phyloP scores from a whole-genome alignment of 2,113 vertebrate species.

The Proterorhinus semilunaris region DNA sequence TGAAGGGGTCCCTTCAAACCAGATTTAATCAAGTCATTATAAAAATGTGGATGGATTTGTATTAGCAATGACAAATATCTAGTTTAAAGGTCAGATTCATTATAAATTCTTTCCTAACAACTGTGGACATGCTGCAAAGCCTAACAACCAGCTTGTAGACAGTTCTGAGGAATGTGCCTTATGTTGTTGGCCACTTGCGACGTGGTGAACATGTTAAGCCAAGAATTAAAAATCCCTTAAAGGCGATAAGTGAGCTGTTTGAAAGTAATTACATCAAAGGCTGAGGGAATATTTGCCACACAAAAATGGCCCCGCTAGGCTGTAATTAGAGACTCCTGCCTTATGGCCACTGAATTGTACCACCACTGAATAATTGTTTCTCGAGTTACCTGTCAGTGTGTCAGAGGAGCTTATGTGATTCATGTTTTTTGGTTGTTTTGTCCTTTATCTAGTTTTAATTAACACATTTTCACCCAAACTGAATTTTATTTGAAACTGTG shows the following conservation, averaged over 20 bases:
- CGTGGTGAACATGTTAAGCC: constrained; percentile 60
- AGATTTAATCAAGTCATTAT: constrained; percentile 54
- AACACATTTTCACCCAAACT: constrained; percentile 1
- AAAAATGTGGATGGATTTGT: constrained; percentile 43
- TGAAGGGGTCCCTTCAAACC: constrained; percentile 44
- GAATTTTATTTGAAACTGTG: constrained; percentile 1
- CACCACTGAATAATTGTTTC: constrained; percentile 29
- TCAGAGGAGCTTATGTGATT: constrained; percentile 15
- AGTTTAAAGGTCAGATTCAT: constrained; percentile 44
- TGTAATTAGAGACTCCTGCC: constrained; percentile 64
- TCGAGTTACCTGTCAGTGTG: constrained; percentile 50
- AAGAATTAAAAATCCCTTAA: constrained; percentile 70
- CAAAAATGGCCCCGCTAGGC: constrained; percentile 72
- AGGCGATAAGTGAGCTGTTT: constrained; percentile 71
- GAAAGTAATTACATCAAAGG: constrained; percentile 80
- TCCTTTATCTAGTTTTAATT: neutral
- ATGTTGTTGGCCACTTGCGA: constrained; percentile 20
- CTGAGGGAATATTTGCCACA: constrained; percentile 72
- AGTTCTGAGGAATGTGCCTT: constrained; percentile 2
- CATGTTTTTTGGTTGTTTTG: neutral
- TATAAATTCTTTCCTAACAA: constrained; percentile 17
- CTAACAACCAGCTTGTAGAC: constrained; percentile 1
- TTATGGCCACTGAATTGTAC: constrained; percentile 54
- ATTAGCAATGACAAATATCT: constrained; percentile 38
- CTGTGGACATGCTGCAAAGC: constrained; percentile 6